Base-by-base conservation (phyloP, 1,140 invertebrate species). In the Belonocnema kinseyi region DNA sequence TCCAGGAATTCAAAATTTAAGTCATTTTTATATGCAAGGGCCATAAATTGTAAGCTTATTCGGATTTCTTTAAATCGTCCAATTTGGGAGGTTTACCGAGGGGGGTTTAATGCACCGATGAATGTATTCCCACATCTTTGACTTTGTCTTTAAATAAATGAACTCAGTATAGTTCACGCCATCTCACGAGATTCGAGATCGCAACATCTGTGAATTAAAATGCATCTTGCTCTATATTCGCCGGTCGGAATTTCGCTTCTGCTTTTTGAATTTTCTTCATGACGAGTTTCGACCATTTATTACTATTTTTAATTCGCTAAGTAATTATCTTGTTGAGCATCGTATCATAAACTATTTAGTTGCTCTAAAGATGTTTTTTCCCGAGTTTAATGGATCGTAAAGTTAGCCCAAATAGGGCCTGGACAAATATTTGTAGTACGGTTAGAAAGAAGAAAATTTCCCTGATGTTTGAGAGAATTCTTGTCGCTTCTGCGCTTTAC, bases 401-500 rank as follows among this genome's bases (percentile, higher is more conserved):
- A 46, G 40, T 46, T 46, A 46, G 11, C 10, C 40, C 40, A 46
- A 46, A 46, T 46, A 8, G 7, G 40, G 40, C 11, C 40, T 46
- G 40, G 40, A 46, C 10, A 46, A 46, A 46, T 46, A 10, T 46
- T 46, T 46, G 40, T 46, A 40, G 40, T 66, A 61, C 26, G 11
- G 33, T 33, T 58, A 33, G 58, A 66, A 66, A 66, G 26, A 66
- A 33, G 58, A 66, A 66, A 66, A 66, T 66, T 66, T 66, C 16
- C n/a, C 21, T 66, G 58, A 66, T 66, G 26, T 40, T 66, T 61
- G 58, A 66, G 16, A 13, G 13, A 33, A 66, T 66, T 33, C 13
- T 12, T 13, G 19, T 10, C 8, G 61, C 61, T 33, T 66, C 61
- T 66, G 61, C 61, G 61, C 61, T 40, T 40, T 40, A 26, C 16